Evolutionary conservation across 2,797 vertebrate species (phyloP).

Genomic region (Chiroxiphia lanceolata): DNA sequence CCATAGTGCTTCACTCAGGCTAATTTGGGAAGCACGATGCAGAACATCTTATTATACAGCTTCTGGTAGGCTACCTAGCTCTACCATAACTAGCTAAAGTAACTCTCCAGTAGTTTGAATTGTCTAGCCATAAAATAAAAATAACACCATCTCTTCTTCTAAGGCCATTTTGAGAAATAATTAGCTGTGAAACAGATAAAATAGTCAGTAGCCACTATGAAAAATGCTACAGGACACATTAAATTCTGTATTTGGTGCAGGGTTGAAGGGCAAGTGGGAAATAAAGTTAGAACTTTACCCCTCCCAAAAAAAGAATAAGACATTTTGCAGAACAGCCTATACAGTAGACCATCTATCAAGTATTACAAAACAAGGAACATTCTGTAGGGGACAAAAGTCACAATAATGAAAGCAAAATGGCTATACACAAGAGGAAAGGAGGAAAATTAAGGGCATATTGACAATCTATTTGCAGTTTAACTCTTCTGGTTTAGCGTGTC

Average conservation of each 20-base stretch:
- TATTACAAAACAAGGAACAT: background rate
- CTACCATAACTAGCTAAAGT: background rate
- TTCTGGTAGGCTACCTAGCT: background rate
- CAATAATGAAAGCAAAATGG: background rate
- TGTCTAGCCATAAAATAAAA: background rate
- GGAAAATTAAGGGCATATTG: background rate
- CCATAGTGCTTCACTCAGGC: background rate
- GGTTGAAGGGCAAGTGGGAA: background rate
- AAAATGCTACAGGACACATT: background rate
- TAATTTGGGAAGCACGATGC: conserved; percentile 27
- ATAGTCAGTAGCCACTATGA: background rate
- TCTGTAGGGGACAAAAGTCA: accelerated
- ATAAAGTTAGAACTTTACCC: background rate
- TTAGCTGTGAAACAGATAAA: background rate
- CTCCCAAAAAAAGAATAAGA: background rate
- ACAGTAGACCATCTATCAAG: background rate
- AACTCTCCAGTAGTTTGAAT: background rate
- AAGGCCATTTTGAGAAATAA: background rate
- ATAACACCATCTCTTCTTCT: background rate
- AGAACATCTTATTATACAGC: background rate
- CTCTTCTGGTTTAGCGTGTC: background rate
- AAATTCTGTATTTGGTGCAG: background rate
- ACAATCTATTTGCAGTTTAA: background rate
- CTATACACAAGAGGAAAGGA: background rate
- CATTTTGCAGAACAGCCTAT: background rate